Base-by-base conservation (phyloP, 2,888 invertebrate species). In the Eutolmus rufibarbis region DNA sequence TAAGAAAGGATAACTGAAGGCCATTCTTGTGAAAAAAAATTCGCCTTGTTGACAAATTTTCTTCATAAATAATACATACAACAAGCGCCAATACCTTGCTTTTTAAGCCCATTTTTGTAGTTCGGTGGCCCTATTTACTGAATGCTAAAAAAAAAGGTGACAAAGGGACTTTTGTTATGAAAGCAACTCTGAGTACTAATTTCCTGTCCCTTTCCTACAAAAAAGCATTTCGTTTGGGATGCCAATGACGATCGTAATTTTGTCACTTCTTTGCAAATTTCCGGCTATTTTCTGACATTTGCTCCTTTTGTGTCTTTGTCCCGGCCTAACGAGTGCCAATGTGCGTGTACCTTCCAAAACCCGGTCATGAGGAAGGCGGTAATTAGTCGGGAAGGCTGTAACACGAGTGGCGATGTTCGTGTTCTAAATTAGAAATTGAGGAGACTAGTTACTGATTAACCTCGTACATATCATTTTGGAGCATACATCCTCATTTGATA, bases 141-240 rank as follows among this genome's bases (percentile, higher is more conserved):
- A n/a, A 82, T 31, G 37, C 57, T 1, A 16, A 57, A 82, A 82
- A n/a, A 57, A 82, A 51, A 51, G 40, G 57, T 57, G 82, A 82
- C 57, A 82, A 82, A 82, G 56, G 82, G 57, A 82, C 82, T 82
- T 82, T 82, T 82, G 82, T 82, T 57, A 57, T 57, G 82, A 82
- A 82, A 82, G 56, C 82, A 82, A 56, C 82, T 82, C 37, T 57
- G 57, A 82, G 82, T 82, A 34, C 82, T 57, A 82, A 82, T 82
- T 82, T 82, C 82, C 82, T 57, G 82, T 57, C 82, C 82, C 9
- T 82, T 82, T 82, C 56, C 82, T 82, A 57, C 31, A 57, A 7
- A 57, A 46, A 46, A 14, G 56, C 57, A 57, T 57, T 57, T 34
- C 12, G n/a, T 16, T 31, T 16, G 57, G 57, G 82, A 57, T 82